Evolutionary conservation across 2,113 vertebrate species (phyloP).

Genomic region (Nycticorax nycticorax): DNA sequence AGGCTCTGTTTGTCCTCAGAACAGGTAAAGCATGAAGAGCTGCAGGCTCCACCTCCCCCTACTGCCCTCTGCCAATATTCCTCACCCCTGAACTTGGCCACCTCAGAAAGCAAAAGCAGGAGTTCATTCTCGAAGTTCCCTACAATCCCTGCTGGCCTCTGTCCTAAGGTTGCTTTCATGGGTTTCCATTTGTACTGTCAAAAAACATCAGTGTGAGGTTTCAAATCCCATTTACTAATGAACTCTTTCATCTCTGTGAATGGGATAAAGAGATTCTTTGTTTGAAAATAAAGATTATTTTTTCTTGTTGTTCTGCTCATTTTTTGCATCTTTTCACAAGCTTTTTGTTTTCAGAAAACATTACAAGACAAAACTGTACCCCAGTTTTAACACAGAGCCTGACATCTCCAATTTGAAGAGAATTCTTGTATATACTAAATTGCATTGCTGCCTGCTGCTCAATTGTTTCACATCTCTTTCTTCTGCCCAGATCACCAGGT

Average conservation of each 20-base stretch:
- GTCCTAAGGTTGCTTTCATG: slow-evolving; percentile 50
- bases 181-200: slow-evolving; percentile 58
- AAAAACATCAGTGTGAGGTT: slow-evolving; percentile 56
- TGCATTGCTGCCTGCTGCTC: slow-evolving; percentile 24
- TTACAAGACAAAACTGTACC: slow-evolving; percentile 29
- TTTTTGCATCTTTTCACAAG: slow-evolving; percentile 52
- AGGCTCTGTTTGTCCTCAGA: not conserved
- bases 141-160: slow-evolving; percentile 16
- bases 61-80: not conserved
- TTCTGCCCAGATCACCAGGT: slow-evolving; percentile 50
- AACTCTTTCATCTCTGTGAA: slow-evolving; percentile 64
- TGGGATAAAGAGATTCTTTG: slow-evolving; percentile 58
- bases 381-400: slow-evolving; percentile 17
- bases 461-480: slow-evolving; percentile 46
- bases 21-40: slow-evolving; percentile 12
- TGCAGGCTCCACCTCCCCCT: not conserved
- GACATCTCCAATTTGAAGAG: slow-evolving; percentile 54
- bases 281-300: slow-evolving; percentile 61
- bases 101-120: not conserved
- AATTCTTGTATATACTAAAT: slow-evolving; percentile 34
- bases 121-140: slow-evolving; percentile 1
- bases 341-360: slow-evolving; percentile 50
- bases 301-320: slow-evolving; percentile 40
- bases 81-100: slow-evolving; percentile 1
- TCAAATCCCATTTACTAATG: slow-evolving; percentile 67